Evolutionary conservation across 2,888 invertebrate genomes (phyloP).

Genomic region (Amphipoea lucens): DNA sequence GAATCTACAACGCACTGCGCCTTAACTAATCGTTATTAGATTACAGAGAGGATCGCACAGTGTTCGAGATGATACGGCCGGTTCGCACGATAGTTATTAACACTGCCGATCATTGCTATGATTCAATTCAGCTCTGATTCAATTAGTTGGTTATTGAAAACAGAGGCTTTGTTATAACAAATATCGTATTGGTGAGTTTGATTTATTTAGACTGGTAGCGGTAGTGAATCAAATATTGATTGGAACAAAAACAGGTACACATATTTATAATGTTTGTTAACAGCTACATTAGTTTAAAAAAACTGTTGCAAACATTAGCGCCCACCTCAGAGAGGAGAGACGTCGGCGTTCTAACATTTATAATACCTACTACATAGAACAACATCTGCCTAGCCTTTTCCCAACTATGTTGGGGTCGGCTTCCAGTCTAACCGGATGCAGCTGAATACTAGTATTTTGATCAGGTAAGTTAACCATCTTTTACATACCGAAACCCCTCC

Average conservation of each 20-base stretch:
- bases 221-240: neutral
- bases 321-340: neutral
- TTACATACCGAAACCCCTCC: too few relatives aligned
- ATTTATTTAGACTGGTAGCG: conserved; percentile 1
- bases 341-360: neutral
- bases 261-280: neutral
- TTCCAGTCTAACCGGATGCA: too few relatives aligned
- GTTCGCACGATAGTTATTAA: conserved; percentile 81
- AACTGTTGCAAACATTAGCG: neutral
- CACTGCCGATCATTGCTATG: conserved; percentile 64
- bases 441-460: too few relatives aligned
- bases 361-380: too few relatives aligned
- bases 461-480: too few relatives aligned
- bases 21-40: conserved; percentile 80
- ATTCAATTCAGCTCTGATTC: conserved; percentile 67
- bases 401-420: too few relatives aligned
- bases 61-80: conserved; percentile 69
- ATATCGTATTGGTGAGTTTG: conserved; percentile 6
- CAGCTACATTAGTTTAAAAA: neutral
- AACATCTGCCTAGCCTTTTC: too few relatives aligned
- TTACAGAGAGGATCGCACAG: conserved; percentile 72
- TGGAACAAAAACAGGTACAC: neutral
- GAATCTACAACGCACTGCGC: conserved; percentile 45
- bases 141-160: conserved; percentile 65
- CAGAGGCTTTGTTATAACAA: conserved; percentile 39